A percentile compares a stretch with the other conserved stretches of the same genome.
phyloP scores from a whole-genome alignment of 2,797 vertebrate genomes.

The Microcaecilia unicolor region DNA sequence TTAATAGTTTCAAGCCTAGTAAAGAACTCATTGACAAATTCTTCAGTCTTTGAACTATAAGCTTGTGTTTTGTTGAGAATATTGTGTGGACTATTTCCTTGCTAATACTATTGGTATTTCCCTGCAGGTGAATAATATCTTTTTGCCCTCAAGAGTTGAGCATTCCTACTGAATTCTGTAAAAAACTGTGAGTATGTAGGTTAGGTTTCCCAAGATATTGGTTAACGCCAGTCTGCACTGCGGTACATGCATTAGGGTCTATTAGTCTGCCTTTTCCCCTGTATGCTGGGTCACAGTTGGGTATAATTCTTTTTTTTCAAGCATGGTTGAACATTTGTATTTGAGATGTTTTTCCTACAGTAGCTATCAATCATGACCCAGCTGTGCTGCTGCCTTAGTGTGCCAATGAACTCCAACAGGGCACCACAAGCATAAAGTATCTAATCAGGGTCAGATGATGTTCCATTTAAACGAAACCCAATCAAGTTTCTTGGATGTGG shows the following conservation, averaged over 20 bases:
- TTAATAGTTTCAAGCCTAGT: too few species aligned
- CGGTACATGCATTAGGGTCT: neutral
- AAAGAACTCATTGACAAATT: too few species aligned
- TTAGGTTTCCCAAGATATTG: neutral
- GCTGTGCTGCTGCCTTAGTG: neutral
- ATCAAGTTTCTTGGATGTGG: neutral
- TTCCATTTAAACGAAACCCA: neutral
- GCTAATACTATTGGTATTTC: too few species aligned
- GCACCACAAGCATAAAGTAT: neutral
- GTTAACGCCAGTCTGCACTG: conserved; percentile 1
- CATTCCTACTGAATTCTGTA: too few species aligned
- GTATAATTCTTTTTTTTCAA: conserved; percentile 3
- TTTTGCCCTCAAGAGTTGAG: neutral
- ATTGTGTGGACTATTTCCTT: too few species aligned
- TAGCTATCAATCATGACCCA: conserved; percentile 1
- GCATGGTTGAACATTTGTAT: neutral
- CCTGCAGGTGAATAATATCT: too few species aligned
- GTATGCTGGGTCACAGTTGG: neutral
- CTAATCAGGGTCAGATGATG: neutral
- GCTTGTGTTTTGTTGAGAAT: too few species aligned
- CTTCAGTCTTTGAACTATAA: too few species aligned
- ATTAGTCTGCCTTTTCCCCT: neutral
- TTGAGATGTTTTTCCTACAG: neutral
- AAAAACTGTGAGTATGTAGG: neutral
- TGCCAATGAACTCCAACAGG: neutral